A percentile compares a stretch with the other conserved stretches of the same genome.
Conservation (phyloP, 2,113 vertebrate species). For the Delphinus delphis region DNA sequence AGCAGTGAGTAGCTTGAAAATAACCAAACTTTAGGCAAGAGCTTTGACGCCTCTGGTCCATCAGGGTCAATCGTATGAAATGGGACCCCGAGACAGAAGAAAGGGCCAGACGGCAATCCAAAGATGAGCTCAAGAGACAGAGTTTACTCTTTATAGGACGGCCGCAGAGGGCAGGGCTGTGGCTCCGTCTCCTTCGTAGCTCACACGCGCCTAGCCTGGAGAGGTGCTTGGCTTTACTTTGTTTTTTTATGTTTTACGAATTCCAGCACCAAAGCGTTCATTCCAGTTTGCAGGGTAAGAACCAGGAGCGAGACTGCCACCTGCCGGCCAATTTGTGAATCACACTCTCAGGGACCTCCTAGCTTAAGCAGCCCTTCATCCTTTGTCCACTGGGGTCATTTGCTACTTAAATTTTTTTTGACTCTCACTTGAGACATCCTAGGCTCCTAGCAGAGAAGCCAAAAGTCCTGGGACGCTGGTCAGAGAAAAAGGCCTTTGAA, state of each 20-base stretch:
- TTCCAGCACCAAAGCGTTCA: background rate
- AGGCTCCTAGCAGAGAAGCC: background rate
- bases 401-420: background rate
- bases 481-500: background rate
- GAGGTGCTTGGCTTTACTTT: background rate
- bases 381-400: background rate
- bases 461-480: background rate
- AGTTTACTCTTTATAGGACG: too few species aligned
- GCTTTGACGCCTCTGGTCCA: background rate
- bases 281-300: background rate
- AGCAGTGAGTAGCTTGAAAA: background rate
- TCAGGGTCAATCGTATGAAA: rapidly evolving
- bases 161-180: background rate
- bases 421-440: background rate
- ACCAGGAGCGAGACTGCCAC: constrained; percentile 2
- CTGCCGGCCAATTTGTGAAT: constrained; percentile 47
- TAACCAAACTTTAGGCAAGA: background rate
- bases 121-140: background rate
- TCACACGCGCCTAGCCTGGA: rapidly evolving
- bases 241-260: background rate
- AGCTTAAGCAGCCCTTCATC: background rate
- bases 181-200: background rate
- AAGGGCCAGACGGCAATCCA: background rate
- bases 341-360: background rate
- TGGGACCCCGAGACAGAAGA: background rate